Percentiles rank a stretch among this genome's conserved stretches.
Conservation (phyloP, 2,888 invertebrate genomes). For the Blera fallax region DNA sequence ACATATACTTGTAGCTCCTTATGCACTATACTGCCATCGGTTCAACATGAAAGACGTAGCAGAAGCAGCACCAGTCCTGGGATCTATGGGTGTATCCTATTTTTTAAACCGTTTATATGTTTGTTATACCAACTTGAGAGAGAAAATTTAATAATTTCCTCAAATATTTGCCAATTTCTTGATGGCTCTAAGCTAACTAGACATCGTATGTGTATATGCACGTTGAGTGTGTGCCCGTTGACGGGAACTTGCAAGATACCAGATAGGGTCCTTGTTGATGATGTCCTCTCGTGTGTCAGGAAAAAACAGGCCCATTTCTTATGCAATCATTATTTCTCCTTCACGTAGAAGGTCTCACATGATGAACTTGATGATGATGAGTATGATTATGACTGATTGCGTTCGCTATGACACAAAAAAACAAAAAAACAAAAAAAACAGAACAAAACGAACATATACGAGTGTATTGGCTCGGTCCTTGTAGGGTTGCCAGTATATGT, state of each 20-base stretch:
- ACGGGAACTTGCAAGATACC: constrained; percentile 51
- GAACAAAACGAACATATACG: neutral
- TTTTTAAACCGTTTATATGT: constrained; percentile 50
- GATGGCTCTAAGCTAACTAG: constrained; percentile 70
- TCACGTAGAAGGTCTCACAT: constrained; percentile 19
- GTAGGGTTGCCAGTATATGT: constrained; percentile 17
- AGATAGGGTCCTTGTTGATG: constrained; percentile 1
- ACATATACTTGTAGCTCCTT: constrained; percentile 7
- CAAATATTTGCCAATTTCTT: constrained; percentile 72
- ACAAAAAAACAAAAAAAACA: constrained; percentile 1
- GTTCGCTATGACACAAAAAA: constrained; percentile 46
- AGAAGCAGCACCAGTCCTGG: neutral
- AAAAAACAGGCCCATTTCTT: constrained; percentile 16
- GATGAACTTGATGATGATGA: constrained; percentile 52
- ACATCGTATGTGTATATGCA: constrained; percentile 35
- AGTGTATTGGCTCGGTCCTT: constrained; percentile 20
- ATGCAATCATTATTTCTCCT: constrained; percentile 26
- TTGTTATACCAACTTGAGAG: constrained; percentile 60
- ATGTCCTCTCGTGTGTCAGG: constrained; percentile 11
- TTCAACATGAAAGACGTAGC: constrained; percentile 24
- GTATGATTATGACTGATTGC: constrained; percentile 65
- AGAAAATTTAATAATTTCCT: constrained; percentile 71
- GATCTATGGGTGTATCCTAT: constrained; percentile 4
- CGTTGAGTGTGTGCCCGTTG: constrained; percentile 36
- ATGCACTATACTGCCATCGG: neutral